phyloP scores from a whole-genome alignment of 30 jellyfish, hydroid and myxozoan genomes.

The Pelagia noctiluca region DNA sequence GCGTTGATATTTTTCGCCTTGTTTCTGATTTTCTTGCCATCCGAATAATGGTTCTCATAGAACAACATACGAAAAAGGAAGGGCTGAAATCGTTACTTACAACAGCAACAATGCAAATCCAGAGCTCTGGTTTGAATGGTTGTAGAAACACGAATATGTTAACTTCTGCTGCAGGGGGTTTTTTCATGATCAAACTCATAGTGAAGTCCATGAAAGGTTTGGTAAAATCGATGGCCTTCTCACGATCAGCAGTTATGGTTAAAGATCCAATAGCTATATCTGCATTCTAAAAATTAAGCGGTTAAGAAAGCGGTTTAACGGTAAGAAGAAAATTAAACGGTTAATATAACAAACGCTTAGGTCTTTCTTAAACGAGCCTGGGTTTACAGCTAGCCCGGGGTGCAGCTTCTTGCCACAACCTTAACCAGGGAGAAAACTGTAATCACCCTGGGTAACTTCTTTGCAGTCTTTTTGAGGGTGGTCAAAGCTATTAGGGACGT shows the following conservation, averaged over 20 bases:
- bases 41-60: too few species aligned
- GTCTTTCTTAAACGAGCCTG: not conserved
- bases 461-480: too few species aligned
- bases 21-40: too few species aligned
- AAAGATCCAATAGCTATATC: constrained; percentile 84
- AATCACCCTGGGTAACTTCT: too few species aligned
- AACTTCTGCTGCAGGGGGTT: constrained; percentile 67
- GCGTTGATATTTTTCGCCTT: too few species aligned
- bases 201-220: constrained; percentile 94
- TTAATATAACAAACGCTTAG: too few species aligned
- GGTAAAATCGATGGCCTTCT: constrained; percentile 76
- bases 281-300: constrained; percentile 73
- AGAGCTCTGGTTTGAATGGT: constrained; percentile 73
- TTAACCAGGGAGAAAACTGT: not conserved
- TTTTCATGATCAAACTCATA: constrained; percentile 82
- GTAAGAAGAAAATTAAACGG: too few species aligned
- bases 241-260: constrained; percentile 86
- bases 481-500: too few species aligned
- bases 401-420: not conserved
- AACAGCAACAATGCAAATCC: constrained; percentile 78
- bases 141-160: constrained; percentile 71
- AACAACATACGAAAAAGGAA: not conserved
- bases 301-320: too few species aligned
- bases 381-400: not conserved
- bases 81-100: constrained; percentile 4